Evolutionary conservation across 2,113 vertebrate species (phyloP).

Genomic region (Phylloscopus trochiloides): DNA sequence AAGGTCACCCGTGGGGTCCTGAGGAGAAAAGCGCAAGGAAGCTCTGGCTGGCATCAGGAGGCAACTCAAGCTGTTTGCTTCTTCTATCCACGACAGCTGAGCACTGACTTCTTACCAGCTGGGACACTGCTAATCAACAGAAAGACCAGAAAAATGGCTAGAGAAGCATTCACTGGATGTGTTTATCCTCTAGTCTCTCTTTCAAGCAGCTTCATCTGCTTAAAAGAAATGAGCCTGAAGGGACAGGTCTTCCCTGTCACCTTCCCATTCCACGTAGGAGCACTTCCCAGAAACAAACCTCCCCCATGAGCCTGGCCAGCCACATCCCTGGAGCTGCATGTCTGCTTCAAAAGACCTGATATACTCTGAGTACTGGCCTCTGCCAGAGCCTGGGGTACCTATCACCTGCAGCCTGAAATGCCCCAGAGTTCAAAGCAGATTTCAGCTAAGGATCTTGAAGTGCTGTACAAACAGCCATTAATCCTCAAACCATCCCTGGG

Average conservation of each 20-base stretch:
- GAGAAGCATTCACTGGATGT: not conserved
- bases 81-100: not conserved
- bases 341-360: not conserved
- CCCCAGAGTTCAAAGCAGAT: not conserved
- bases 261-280: not conserved
- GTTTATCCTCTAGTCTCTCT: not conserved
- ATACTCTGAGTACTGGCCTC: not conserved
- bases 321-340: not conserved
- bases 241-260: not conserved
- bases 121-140: not conserved
- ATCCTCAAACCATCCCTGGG: not conserved
- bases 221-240: not conserved
- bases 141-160: not conserved
- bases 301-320: not conserved
- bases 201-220: not conserved
- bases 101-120: not conserved
- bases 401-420: not conserved
- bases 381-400: not conserved
- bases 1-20: not conserved
- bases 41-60: not conserved
- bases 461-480: slow-evolving; percentile 17
- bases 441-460: not conserved
- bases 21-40: not conserved
- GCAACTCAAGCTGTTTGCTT: not conserved
- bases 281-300: not conserved